Evolutionary conservation across 2,797 vertebrate genomes (phyloP), one percentile per base, ranked within the genome.

Genomic region (Etheostoma perlongum): DNA sequence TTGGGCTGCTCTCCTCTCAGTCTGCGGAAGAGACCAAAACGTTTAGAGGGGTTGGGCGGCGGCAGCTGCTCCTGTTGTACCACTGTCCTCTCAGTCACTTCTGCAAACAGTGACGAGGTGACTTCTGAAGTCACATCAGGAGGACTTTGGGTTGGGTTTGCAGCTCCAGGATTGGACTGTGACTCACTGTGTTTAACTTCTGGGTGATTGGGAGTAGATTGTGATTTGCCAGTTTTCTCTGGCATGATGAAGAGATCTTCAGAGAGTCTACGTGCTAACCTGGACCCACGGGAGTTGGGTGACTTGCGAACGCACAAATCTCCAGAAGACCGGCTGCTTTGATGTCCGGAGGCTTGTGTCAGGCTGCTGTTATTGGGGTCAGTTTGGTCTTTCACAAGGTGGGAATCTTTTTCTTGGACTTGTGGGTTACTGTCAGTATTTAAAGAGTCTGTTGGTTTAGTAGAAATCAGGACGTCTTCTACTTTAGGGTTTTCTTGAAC

Each of bases 221-320:
- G 62, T 19, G 77, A 47, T 63, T 65, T 82, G 60, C 40, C 52
- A 0, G 53, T 40, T 63, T 85, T 85, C 63, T 84, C 74, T 1
- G 93, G 94, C 53, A 83, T 55, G 13, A n/a, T 93, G 75, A 95
- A 96, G 10, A 94, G 85, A 74, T 94, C 91, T 51, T 90, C 85
- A 1, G 91, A 84, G 44, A 84, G 90, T 33, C 78, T 91, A 9
- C 79, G 92, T 2, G 88, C 60, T 44, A 84, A 69, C 46, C 84
- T 87, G 55, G 88, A 84, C 6, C 74, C 81, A 4, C 65, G 83
- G 16, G 92, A 90, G 75, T 44, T 87, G 68, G 94, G 91, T 2
- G 92, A 84, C 84, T 82, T 93, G 60, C 92, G 85, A 33, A 94
- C 52, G 6, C 91, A 72, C 57, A 92, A 67, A 40, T 95, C 94